phyloP scores from a whole-genome alignment of 2,888 invertebrate genomes.

The Notodonta dromedarius region DNA sequence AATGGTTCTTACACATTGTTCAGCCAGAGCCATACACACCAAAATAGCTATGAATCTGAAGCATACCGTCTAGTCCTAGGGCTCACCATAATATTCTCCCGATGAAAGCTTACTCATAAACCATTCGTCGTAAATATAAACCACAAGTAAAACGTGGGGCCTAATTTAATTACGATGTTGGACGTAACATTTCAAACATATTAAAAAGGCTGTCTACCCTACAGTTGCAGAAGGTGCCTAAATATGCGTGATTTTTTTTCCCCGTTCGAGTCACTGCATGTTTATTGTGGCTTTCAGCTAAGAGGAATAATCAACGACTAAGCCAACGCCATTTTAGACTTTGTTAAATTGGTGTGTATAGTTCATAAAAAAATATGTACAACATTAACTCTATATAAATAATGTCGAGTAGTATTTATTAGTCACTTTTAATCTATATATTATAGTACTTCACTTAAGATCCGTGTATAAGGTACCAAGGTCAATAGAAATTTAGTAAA shows the following conservation, averaged over 20 bases:
- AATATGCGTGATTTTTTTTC: no score
- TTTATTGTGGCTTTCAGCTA: no score
- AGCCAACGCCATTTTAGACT: neutral
- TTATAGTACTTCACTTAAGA: neutral
- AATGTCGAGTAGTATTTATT: neutral
- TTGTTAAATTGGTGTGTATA: constrained; percentile 2
- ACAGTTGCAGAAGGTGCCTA: no score
- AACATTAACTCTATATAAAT: neutral
- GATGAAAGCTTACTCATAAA: neutral
- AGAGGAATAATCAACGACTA: neutral
- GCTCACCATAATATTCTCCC: neutral
- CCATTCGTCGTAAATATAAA: neutral
- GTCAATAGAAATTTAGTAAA: neutral
- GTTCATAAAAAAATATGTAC: neutral
- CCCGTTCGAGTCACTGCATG: no score
- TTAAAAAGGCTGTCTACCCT: no score
- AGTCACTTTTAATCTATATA: neutral
- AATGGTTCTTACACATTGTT: neutral
- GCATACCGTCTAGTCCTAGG: neutral
- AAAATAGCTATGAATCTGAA: neutral
- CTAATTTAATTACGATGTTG: no score
- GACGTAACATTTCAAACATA: no score
- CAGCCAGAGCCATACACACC: neutral
- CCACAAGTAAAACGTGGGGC: neutral
- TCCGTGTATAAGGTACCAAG: neutral